Evolutionary conservation across 2,888 invertebrate genomes (phyloP).

Genomic region (Heteromyza rotundicornis): DNA sequence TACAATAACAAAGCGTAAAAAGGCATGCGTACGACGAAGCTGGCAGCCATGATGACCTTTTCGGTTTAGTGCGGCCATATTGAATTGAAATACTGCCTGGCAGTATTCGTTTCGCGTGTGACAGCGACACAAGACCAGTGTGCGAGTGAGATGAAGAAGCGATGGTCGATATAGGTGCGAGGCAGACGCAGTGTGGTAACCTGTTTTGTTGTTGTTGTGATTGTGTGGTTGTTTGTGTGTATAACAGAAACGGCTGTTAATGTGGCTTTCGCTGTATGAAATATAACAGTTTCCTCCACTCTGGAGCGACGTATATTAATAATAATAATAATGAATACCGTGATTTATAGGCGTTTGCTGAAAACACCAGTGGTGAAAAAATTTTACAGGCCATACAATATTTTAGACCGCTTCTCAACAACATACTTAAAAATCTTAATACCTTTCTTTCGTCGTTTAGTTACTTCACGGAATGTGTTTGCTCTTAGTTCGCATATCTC

Average conservation of each 20-base stretch:
- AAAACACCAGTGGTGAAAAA: too few species aligned
- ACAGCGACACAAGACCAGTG: background rate
- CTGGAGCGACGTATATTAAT: too few species aligned
- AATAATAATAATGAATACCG: too few species aligned
- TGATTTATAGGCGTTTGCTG: too few species aligned
- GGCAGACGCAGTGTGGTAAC: slow-evolving; percentile 24
- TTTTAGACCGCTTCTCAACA: too few species aligned
- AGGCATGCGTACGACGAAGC: slow-evolving; percentile 37
- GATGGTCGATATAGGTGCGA: background rate
- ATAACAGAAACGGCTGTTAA: slow-evolving; percentile 26
- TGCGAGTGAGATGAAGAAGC: background rate
- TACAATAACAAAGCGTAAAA: background rate
- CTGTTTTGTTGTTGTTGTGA: slow-evolving; percentile 33
- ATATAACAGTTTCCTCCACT: background rate
- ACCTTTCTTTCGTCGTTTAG: slow-evolving; percentile 11
- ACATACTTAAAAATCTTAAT: too few species aligned
- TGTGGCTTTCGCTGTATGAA: background rate
- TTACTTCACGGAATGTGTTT: background rate
- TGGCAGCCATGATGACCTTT: slow-evolving; percentile 19
- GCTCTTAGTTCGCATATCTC: slow-evolving; percentile 32
- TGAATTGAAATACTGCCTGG: background rate
- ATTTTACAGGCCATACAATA: too few species aligned
- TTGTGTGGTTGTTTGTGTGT: slow-evolving; percentile 26
- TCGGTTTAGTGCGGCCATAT: slow-evolving; percentile 4
- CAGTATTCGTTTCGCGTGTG: too few species aligned